Percentiles rank a stretch among this genome's conserved stretches.
Conservation (phyloP, 1,140 invertebrate genomes). For the Physella acuta region DNA sequence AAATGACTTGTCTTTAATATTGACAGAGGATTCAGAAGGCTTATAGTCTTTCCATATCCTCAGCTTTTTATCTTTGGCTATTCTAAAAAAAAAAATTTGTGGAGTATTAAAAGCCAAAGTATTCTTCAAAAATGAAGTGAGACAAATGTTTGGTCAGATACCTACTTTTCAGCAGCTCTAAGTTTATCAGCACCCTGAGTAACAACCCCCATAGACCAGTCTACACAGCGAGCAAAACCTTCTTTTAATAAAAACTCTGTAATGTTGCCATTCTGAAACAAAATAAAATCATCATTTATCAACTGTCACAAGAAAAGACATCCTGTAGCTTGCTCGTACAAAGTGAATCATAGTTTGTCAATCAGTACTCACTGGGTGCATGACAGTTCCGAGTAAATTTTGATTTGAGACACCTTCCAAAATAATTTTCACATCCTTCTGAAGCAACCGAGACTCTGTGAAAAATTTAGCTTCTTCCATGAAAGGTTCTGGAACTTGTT, state of each 20-base stretch:
- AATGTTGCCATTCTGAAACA: constrained; percentile 81
- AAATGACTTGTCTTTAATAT: constrained; percentile 81
- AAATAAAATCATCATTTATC: background rate
- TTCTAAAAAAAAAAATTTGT: constrained; percentile 40
- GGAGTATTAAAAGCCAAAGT: background rate
- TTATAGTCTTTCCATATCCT: constrained; percentile 86
- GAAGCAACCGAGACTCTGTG: constrained; percentile 85
- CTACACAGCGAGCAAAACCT: constrained; percentile 94
- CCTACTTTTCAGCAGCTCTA: constrained; percentile 75
- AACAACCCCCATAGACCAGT: constrained; percentile 91
- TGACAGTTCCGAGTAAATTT: constrained; percentile 89
- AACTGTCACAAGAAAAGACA: background rate
- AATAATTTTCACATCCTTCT: constrained; percentile 89
- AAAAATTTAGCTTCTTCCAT: constrained; percentile 86
- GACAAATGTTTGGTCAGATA: background rate
- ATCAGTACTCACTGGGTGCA: constrained; percentile 83
- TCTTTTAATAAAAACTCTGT: constrained; percentile 86
- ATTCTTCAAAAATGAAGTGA: too few relatives aligned
- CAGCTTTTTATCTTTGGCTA: constrained; percentile 83
- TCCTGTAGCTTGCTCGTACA: too few relatives aligned
- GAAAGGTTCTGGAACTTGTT: constrained; percentile 66
- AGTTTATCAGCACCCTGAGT: constrained; percentile 80
- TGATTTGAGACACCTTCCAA: constrained; percentile 87
- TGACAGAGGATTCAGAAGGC: constrained; percentile 42
- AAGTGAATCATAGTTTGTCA: too few relatives aligned